Conservation (phyloP, 2,888 invertebrate species). For the Cerastoderma edule region DNA sequence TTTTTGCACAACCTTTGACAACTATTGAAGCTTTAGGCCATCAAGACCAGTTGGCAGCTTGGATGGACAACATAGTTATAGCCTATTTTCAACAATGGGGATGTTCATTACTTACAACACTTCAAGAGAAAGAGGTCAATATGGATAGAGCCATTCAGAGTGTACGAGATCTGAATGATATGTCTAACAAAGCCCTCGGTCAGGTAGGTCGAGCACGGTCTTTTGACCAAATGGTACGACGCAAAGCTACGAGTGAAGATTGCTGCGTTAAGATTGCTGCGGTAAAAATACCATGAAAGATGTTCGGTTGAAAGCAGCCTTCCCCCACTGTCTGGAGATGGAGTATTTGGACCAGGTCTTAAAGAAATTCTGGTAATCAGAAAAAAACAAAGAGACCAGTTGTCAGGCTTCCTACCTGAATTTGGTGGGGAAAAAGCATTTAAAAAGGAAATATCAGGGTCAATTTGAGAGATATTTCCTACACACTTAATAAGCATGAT, state of each 20-base stretch:
- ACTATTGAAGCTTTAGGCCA: not conserved
- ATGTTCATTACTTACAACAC: not conserved
- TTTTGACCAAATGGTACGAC: not conserved
- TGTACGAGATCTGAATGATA: slow-evolving; percentile 14
- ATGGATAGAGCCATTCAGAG: slow-evolving; percentile 4
- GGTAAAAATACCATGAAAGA: not conserved
- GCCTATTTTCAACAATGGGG: not conserved
- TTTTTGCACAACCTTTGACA: not conserved
- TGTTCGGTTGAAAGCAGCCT: not conserved
- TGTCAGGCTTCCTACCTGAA: not conserved
- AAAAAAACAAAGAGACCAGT: not conserved
- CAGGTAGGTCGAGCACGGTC: not conserved
- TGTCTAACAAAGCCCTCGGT: slow-evolving; percentile 1
- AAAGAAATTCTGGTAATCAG: not conserved
- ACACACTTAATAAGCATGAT: no score
- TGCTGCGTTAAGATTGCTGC: no score
- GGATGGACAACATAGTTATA: not conserved
- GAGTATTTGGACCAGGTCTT: not conserved
- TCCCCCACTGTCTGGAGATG: not conserved
- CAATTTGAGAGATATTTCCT: no score
- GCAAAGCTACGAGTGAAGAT: not conserved
- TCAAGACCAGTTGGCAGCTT: not conserved
- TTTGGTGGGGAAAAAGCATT: no score
- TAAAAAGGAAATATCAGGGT: no score
- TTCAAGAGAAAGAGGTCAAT: not conserved